Base-by-base conservation (phyloP, 2,888 invertebrate species). In the Lasioglossum pauxillum region DNA sequence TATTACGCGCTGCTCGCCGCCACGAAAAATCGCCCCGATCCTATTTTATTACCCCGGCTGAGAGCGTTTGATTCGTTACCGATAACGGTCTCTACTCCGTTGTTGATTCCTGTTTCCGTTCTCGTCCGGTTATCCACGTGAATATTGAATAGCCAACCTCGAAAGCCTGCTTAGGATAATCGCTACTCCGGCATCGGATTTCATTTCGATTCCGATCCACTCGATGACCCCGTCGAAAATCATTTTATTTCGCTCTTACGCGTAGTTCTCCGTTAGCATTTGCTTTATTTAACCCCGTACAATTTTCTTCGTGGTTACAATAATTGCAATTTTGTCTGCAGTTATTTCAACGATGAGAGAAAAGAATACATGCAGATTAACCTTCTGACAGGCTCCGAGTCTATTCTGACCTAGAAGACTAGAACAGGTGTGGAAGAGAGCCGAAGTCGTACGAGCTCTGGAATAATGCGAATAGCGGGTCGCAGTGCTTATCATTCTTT, bases 21-120 rank as follows among this genome's bases (percentile, higher is more conserved):
- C 57, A 23, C 19, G 49, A 41, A 67, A 49, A 53, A 78, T 46
- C 69, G n/a, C n/a, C 14, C 19, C 53, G 44, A 57, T 73, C 74
- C 49, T 44, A 78, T 74, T 78, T 78, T 74, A 78, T 74, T 78
- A 46, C 38, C 64, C 60, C 64, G 38, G 38, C 60, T 5, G n/a
- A 53, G 72, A 38, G 38, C 74, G 75, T 67, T 53, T 53, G 71
- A 71, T 71, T 71, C 41, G 71, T 71, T 71, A 71, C 71, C 71
- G 71, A 71, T 71, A 71, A 38, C 71, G 41, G 71, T 41, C 71
- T 12, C 35, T 19, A 0, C 69, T 19, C 31, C 67, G n/a, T 71
- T 71, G 41, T 71, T 71, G 71, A 44, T 31, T 35, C 27, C 16
- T 80, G 71, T 71, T 71, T 71, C 71, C 71, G 38, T 71, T 35